Conservation (phyloP, 2,113 vertebrate species). For the Myotis davidii region DNA sequence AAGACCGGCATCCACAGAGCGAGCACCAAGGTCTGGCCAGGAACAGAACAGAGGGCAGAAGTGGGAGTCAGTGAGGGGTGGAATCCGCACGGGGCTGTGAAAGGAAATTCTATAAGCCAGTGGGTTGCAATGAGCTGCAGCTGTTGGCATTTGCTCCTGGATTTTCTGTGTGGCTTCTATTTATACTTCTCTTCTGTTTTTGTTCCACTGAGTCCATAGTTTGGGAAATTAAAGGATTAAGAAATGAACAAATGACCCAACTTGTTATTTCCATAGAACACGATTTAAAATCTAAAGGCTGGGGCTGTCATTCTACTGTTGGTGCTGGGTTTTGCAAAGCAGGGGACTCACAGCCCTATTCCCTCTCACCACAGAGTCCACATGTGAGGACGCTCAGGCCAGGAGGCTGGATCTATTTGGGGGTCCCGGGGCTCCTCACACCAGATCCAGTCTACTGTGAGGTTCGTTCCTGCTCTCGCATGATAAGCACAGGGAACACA, state of each 20-base stretch:
- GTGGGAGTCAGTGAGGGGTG: rapidly evolving
- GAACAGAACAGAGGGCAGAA: neutral
- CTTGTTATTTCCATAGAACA: neutral
- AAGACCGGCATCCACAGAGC: rapidly evolving
- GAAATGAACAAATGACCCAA: neutral
- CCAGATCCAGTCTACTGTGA: neutral
- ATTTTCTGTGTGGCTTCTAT: neutral
- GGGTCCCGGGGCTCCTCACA: neutral
- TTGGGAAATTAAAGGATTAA: neutral
- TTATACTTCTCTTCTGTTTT: neutral
- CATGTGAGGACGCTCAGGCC: neutral
- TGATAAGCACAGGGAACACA: neutral
- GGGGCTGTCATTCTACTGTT: too few species aligned
- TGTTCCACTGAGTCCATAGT: neutral
- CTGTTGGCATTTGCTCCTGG: rapidly evolving
- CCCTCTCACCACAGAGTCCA: rapidly evolving
- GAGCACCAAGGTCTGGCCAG: rapidly evolving
- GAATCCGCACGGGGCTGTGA: rapidly evolving
- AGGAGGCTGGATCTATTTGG: neutral
- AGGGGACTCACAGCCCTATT: neutral
- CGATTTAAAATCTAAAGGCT: neutral
- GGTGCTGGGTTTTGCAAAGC: rapidly evolving
- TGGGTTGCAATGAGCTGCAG: rapidly evolving
- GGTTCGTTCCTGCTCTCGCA: neutral
- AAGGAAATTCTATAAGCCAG: neutral